Percentiles rank a stretch among this genome's conserved stretches.
These are phyloP conservation scores for Agapornis canus DNA, from an alignment of 2,797 vertebrate species.

Conservation along the genomic window DNA sequence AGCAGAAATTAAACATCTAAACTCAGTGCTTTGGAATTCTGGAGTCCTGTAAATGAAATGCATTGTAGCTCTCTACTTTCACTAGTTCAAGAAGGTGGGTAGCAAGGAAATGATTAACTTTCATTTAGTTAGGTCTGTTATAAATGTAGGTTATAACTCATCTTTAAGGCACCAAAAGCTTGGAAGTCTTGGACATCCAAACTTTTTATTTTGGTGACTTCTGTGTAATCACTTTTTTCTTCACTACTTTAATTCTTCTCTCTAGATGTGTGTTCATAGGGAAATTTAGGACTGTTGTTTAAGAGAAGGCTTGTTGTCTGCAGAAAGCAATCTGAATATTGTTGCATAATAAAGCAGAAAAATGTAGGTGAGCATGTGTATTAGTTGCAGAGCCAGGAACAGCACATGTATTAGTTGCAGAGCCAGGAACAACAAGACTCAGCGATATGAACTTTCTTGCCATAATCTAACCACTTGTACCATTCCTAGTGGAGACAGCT, in stretches of 20 bases:
- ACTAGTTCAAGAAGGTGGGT: not conserved
- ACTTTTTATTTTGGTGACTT: not conserved
- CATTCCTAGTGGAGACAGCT: not conserved
- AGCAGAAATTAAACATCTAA: not conserved
- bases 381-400: not conserved
- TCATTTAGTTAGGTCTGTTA: not conserved
- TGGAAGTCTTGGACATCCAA: not conserved
- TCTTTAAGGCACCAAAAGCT: not conserved
- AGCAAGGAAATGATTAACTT: not conserved
- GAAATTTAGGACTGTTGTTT: not conserved
- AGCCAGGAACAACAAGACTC: not conserved
- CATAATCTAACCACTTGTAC: not conserved
- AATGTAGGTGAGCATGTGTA: not conserved
- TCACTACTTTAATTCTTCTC: not conserved
- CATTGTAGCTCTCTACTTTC: not conserved
- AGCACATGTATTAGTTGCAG: not conserved
- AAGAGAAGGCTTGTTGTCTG: not conserved
- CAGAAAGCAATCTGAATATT: not conserved
- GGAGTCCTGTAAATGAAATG: not conserved
- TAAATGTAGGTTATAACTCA: not conserved
- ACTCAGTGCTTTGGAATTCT: not conserved
- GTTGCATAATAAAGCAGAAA: not conserved
- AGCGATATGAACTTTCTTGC: not conserved
- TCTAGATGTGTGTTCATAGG: not conserved
- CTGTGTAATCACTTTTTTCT: not conserved